Evolutionary conservation across 2,113 vertebrate genomes (phyloP).

Genomic region (Aspidoscelis tigris): DNA sequence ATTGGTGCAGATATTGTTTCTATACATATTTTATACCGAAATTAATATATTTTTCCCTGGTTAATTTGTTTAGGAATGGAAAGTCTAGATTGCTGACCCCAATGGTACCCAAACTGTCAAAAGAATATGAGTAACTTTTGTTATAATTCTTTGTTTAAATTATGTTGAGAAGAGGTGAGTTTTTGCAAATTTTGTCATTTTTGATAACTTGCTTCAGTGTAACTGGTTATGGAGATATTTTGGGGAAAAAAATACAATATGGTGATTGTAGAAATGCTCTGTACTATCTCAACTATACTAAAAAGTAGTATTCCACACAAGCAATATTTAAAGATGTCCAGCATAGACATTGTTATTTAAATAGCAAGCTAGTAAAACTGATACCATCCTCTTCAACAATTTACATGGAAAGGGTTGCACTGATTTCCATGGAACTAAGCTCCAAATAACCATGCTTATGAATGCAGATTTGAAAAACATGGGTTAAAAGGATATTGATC

Average conservation of each 20-base stretch:
- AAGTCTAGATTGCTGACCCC: background rate
- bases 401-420: background rate
- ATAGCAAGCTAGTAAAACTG: slow-evolving; percentile 51
- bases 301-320: slow-evolving; percentile 16
- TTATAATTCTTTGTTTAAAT: slow-evolving; percentile 8
- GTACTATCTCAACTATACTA: slow-evolving; percentile 45
- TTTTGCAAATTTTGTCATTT: rapidly evolving
- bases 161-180: slow-evolving; percentile 18
- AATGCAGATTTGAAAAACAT: slow-evolving; percentile 58
- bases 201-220: background rate
- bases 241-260: slow-evolving; percentile 43
- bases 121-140: slow-evolving; percentile 26
- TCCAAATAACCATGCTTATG: background rate
- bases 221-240: slow-evolving; percentile 19
- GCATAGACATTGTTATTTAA: slow-evolving; percentile 54
- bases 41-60: background rate
- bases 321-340: slow-evolving; percentile 39
- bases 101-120: slow-evolving; percentile 32
- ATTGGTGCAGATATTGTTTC: background rate
- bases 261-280: slow-evolving; percentile 38
- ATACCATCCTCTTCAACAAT: background rate
- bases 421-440: background rate
- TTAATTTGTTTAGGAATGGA: background rate
- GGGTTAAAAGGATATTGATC: slow-evolving; percentile 61
- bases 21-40: background rate